phyloP scores from a whole-genome alignment of 2,797 vertebrate species.

The Caiman crocodilus region DNA sequence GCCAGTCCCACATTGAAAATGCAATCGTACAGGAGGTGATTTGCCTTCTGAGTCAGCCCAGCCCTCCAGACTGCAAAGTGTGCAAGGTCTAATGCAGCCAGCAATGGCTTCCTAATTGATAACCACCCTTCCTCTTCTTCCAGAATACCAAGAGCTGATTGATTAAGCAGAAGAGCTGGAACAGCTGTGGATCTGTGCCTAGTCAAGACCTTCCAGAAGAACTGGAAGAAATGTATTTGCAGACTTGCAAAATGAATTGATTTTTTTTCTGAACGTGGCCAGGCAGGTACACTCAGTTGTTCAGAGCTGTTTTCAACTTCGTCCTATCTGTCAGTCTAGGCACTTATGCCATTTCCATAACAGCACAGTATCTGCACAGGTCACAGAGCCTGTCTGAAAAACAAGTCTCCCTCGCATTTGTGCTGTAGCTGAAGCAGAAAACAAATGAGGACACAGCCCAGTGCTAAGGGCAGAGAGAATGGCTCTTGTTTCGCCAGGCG shows the following conservation, averaged over 20 bases:
- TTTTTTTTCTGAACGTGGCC: neutral
- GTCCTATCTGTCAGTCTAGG: accelerated
- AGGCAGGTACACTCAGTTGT: neutral
- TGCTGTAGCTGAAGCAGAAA: neutral
- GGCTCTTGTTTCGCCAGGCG: neutral
- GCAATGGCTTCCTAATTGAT: neutral
- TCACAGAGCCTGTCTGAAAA: neutral
- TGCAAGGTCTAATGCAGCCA: slow-evolving; percentile 17
- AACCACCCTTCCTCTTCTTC: neutral
- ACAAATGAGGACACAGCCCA: neutral
- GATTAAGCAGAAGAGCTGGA: neutral
- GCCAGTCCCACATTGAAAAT: neutral
- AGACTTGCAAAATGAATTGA: neutral
- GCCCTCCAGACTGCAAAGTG: neutral
- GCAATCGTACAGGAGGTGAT: neutral
- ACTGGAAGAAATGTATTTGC: neutral
- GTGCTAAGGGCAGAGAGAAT: neutral
- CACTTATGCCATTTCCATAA: accelerated
- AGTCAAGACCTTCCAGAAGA: neutral
- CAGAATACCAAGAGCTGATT: neutral
- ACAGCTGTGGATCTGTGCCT: neutral
- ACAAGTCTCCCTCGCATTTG: accelerated
- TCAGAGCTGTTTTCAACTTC: neutral
- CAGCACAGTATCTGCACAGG: accelerated
- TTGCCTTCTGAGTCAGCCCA: neutral